These are phyloP conservation scores for Pantelozetes paolii DNA, from an alignment of 2,888 invertebrate species.

Conservation along the genomic window DNA sequence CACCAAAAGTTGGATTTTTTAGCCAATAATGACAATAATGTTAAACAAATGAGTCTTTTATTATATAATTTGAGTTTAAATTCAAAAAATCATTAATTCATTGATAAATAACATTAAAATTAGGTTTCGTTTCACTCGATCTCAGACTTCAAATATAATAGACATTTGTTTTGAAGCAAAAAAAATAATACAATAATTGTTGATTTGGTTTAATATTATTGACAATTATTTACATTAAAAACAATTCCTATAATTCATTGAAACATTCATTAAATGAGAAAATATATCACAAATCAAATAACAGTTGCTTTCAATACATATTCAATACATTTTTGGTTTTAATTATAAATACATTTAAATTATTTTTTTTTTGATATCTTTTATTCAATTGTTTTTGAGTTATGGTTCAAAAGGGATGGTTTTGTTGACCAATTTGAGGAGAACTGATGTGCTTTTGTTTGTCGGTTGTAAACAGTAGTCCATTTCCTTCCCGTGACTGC, in stretches of 20 bases:
- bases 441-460: not conserved
- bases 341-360: slow-evolving; percentile 6
- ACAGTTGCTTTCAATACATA: slow-evolving; percentile 13
- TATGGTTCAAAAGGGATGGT: not conserved
- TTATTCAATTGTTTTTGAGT: not conserved
- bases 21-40: not conserved
- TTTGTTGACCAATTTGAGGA: not conserved
- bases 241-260: not conserved
- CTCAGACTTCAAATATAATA: slow-evolving; percentile 17
- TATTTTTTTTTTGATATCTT: not conserved
- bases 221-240: slow-evolving; percentile 8
- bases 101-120: slow-evolving; percentile 12
- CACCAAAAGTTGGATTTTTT: too few relatives aligned
- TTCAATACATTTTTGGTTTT: not conserved
- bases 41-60: not conserved
- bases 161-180: slow-evolving; percentile 13
- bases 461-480: slow-evolving; percentile 57
- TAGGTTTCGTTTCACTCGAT: slow-evolving; percentile 5
- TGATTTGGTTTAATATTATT: not conserved
- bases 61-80: not conserved
- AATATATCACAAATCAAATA: slow-evolving; percentile 24
- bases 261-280: slow-evolving; percentile 11
- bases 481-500: slow-evolving; percentile 64
- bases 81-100: slow-evolving; percentile 1
- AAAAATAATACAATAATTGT: not conserved